A percentile compares a stretch with the other conserved stretches of the same genome.
Conservation (phyloP, 2,888 invertebrate genomes). For the Rhamphomyia laevipes region DNA sequence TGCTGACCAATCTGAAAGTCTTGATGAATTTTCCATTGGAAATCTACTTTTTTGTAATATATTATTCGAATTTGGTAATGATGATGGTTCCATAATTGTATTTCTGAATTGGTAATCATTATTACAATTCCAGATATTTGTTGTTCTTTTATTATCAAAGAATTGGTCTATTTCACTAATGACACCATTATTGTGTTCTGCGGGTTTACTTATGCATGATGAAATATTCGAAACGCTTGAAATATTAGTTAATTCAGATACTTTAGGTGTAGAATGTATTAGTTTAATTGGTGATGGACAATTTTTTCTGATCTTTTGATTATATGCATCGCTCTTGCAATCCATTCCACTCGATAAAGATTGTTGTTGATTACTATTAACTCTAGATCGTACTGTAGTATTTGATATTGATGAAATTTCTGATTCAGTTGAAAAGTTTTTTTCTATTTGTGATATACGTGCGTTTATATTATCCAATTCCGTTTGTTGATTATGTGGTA, state of each 20-base stretch:
- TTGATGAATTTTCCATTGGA: background rate
- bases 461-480: constrained; percentile 32
- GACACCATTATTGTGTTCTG: constrained; percentile 18
- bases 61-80: background rate
- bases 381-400: background rate
- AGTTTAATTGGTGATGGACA: constrained; percentile 16
- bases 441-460: constrained; percentile 24
- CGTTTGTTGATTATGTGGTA: constrained; percentile 23
- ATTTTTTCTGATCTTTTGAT: constrained; percentile 6
- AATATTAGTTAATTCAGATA: constrained; percentile 5
- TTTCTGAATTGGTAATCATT: background rate
- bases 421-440: constrained; percentile 23
- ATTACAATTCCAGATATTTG: background rate
- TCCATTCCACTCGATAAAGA: constrained; percentile 22
- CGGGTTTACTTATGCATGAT: background rate
- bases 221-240: constrained; percentile 1
- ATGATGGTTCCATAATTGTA: background rate
- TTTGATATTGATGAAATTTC: constrained; percentile 32
- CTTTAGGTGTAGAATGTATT: constrained; percentile 33
- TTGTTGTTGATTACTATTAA: background rate
- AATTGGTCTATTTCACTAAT: constrained; percentile 33
- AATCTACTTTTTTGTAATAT: constrained; percentile 1
- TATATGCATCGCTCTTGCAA: constrained; percentile 6
- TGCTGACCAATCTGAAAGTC: background rate
- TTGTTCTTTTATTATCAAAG: constrained; percentile 15